phyloP scores from a whole-genome alignment of 2,888 invertebrate species.

The Eupeodes luniger region DNA sequence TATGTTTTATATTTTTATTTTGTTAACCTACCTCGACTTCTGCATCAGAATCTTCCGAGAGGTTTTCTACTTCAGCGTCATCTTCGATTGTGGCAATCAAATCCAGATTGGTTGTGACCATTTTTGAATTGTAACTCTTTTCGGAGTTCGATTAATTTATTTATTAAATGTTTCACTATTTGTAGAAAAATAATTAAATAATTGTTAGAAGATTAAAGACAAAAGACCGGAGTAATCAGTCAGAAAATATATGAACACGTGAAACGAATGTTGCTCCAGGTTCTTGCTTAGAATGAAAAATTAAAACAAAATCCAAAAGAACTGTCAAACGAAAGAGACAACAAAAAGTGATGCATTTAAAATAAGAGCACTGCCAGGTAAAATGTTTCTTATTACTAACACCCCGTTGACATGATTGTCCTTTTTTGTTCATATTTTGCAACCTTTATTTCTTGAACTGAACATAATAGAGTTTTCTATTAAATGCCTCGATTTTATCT shows the following conservation, averaged over 20 bases:
- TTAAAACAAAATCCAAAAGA: conserved; percentile 33
- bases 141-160: neutral
- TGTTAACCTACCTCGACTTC: conserved; percentile 89
- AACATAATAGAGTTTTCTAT: too few relatives aligned
- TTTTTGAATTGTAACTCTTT: conserved; percentile 62
- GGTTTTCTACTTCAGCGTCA: conserved; percentile 91
- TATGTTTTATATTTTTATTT: conserved; percentile 40
- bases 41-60: conserved; percentile 91
- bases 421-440: too few relatives aligned
- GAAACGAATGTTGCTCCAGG: conserved; percentile 31
- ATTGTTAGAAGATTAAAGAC: neutral
- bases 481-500: too few relatives aligned
- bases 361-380: conserved; percentile 2
- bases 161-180: neutral
- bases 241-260: conserved; percentile 42
- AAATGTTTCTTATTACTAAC: neutral
- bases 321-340: conserved; percentile 7
- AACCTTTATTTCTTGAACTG: too few relatives aligned
- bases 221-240: neutral
- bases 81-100: conserved; percentile 93
- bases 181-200: neutral
- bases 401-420: neutral
- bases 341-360: neutral
- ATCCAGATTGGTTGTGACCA: conserved; percentile 84
- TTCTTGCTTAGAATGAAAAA: conserved; percentile 54